Percentiles rank a stretch among this genome's conserved stretches.
phyloP scores from a whole-genome alignment of 2,113 vertebrate species.

The Felis catus region DNA sequence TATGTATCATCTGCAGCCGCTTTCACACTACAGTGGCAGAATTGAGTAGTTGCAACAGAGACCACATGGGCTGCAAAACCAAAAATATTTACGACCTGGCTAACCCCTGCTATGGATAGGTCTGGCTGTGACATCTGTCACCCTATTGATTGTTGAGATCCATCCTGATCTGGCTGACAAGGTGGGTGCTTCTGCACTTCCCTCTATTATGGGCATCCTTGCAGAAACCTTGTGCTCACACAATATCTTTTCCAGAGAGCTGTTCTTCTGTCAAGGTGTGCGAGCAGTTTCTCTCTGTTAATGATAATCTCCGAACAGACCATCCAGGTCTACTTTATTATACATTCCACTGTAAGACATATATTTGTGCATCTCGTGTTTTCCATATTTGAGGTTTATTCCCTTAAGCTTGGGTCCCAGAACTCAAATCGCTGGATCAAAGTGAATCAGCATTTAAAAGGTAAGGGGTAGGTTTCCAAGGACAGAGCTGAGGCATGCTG shows the following conservation, averaged over 20 bases:
- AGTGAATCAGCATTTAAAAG: neutral
- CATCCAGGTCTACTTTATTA: neutral
- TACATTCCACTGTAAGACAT: neutral
- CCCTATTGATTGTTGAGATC: fast-evolving
- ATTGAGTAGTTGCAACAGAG: neutral
- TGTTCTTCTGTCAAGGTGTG: neutral
- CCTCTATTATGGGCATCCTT: fast-evolving
- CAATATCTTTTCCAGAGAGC: neutral
- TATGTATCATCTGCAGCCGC: fast-evolving
- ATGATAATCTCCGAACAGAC: neutral
- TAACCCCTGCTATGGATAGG: neutral
- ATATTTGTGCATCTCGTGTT: neutral
- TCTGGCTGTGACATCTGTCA: neutral
- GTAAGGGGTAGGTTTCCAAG: neutral
- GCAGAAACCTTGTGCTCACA: neutral
- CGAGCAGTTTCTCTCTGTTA: neutral
- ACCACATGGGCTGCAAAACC: neutral
- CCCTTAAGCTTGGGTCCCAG: neutral
- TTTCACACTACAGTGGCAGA: neutral
- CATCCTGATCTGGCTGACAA: neutral
- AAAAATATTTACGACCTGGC: neutral
- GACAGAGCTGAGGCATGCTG: neutral
- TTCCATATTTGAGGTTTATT: neutral
- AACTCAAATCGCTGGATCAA: neutral
- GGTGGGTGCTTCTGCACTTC: fast-evolving